These are phyloP conservation scores for Drosophila mayaguana DNA, from an alignment of 2,888 invertebrate genomes.

Conservation along the genomic window DNA sequence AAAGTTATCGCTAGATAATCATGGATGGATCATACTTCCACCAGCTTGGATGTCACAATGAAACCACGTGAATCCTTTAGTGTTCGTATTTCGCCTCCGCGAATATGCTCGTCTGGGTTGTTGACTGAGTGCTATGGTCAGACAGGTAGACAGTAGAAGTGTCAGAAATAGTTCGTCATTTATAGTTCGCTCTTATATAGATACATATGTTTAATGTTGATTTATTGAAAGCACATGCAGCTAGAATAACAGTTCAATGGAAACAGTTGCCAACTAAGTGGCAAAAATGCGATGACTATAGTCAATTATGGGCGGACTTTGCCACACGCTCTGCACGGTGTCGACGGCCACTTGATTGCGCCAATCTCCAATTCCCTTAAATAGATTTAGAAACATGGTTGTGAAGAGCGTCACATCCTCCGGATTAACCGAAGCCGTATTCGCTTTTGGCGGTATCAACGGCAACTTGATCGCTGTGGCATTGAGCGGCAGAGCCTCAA, in stretches of 20 bases:
- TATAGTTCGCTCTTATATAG: not conserved
- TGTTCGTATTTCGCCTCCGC: not conserved
- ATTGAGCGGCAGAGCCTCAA: slow-evolving; percentile 31
- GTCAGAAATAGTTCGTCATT: not conserved
- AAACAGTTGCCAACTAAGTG: slow-evolving; percentile 17
- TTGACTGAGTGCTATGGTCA: not conserved
- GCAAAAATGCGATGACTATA: slow-evolving; percentile 65
- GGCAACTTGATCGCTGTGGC: slow-evolving; percentile 42
- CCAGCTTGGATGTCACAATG: not conserved
- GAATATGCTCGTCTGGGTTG: no score
- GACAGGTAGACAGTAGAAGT: not conserved
- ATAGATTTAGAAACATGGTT: slow-evolving; percentile 62
- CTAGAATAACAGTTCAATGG: not conserved
- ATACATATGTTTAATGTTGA: not conserved
- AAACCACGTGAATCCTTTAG: not conserved
- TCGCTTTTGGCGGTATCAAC: slow-evolving; percentile 43
- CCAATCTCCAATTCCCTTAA: slow-evolving; percentile 63
- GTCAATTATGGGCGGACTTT: slow-evolving; percentile 64
- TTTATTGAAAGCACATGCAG: not conserved
- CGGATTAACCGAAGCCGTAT: slow-evolving; percentile 45
- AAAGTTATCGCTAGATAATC: not conserved
- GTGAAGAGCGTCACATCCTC: slow-evolving; percentile 64
- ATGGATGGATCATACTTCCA: not conserved
- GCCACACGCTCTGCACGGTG: slow-evolving; percentile 70
- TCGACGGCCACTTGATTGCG: slow-evolving; percentile 66